Percentiles rank a stretch among this genome's conserved stretches.
phyloP scores from a whole-genome alignment of 2,113 vertebrate genomes.

The Microtus ochrogaster region DNA sequence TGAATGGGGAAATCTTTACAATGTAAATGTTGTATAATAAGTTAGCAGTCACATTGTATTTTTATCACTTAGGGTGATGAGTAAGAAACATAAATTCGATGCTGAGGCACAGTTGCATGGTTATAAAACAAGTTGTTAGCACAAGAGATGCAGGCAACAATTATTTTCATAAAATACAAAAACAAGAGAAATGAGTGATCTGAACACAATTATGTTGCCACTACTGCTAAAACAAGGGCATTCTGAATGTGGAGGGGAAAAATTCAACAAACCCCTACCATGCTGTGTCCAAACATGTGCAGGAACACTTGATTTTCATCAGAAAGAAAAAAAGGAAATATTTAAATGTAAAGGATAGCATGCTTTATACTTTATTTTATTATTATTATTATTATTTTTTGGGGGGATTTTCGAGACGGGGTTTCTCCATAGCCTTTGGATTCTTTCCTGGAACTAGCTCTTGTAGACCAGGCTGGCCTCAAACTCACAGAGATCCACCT shows the following conservation, averaged over 20 bases:
- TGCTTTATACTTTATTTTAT: background rate
- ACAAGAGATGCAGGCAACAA: background rate
- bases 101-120: background rate
- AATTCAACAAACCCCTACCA: background rate
- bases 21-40: background rate
- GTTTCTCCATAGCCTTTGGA: no score
- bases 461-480: no score
- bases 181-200: background rate
- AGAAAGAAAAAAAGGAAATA: background rate
- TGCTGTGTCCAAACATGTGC: background rate
- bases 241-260: background rate
- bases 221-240: background rate
- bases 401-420: no score
- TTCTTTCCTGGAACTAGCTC: no score
- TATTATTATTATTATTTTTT: no score
- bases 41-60: background rate
- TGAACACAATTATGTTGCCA: background rate
- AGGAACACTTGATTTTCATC: background rate
- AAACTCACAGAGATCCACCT: no score
- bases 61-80: conserved; percentile 15
- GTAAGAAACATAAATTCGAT: conserved; percentile 19
- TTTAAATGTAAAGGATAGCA: background rate
- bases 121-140: background rate
- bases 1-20: background rate
- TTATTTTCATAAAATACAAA: background rate